Evolutionary conservation across 1,140 invertebrate genomes (phyloP).

Genomic region (Drosophila biarmipes): DNA sequence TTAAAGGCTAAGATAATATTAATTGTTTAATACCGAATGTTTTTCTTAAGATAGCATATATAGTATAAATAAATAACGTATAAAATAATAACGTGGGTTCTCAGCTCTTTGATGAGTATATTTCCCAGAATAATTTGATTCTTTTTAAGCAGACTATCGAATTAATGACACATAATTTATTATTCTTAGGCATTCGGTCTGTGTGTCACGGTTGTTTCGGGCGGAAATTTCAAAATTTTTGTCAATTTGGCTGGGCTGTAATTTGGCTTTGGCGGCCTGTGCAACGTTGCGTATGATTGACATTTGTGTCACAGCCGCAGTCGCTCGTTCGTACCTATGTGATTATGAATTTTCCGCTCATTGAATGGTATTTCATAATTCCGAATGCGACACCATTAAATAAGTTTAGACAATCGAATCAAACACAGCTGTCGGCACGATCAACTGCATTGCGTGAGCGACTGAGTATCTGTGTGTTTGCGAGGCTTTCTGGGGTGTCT

Average conservation of each 20-base stretch:
- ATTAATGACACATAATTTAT: not conserved
- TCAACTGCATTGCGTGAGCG: conserved; percentile 35
- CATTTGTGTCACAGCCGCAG: conserved; percentile 63
- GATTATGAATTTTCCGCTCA: conserved; percentile 48
- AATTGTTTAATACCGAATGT: not conserved
- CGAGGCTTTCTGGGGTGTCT: conserved; percentile 17
- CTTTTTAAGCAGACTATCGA: not conserved
- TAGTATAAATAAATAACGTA: too few relatives aligned
- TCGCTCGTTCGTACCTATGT: conserved; percentile 17
- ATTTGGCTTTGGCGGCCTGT: conserved; percentile 43
- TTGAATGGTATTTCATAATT: conserved; percentile 70
- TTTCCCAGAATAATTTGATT: not conserved
- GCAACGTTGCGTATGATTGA: conserved; percentile 78
- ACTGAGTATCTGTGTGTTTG: not conserved
- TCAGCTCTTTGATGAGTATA: too few relatives aligned
- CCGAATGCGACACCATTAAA: conserved; percentile 63
- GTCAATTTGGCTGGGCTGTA: conserved; percentile 23
- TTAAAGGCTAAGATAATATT: not conserved
- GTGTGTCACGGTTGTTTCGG: conserved; percentile 32
- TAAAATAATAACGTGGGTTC: too few relatives aligned
- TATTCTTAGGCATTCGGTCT: conserved; percentile 18
- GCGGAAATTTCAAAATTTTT: conserved; percentile 40
- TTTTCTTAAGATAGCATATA: not conserved
- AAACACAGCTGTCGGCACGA: conserved; percentile 50
- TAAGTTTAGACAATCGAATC: conserved; percentile 57